Conservation (phyloP, 2,888 invertebrate species). For the Nebria salina region DNA sequence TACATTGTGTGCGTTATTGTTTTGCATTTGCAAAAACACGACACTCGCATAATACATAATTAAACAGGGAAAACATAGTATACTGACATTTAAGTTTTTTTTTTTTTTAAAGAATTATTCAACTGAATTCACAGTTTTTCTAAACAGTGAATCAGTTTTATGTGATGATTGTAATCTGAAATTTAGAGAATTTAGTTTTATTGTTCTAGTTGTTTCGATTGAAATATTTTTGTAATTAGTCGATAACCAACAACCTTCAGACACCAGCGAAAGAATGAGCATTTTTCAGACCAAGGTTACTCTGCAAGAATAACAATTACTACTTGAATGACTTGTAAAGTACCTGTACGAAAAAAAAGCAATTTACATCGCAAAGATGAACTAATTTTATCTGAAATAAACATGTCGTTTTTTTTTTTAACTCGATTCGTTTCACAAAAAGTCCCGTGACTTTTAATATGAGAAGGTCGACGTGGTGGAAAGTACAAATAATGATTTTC, state of each 20-base stretch:
- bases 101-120: background rate
- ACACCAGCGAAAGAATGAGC: slow-evolving; percentile 35
- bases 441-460: background rate
- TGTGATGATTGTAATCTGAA: background rate
- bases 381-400: background rate
- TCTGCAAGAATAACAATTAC: slow-evolving; percentile 23
- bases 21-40: background rate
- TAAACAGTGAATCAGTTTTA: background rate
- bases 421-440: background rate
- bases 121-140: background rate
- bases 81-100: background rate
- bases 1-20: background rate
- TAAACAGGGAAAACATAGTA: background rate
- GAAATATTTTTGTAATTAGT: slow-evolving; percentile 20
- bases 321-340: background rate
- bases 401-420: background rate
- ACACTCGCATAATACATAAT: background rate
- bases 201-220: background rate
- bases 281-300: slow-evolving; percentile 30
- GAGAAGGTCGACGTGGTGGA: background rate
- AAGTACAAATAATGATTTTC: background rate
- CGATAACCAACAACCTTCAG: slow-evolving; percentile 26
- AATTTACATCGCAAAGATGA: background rate
- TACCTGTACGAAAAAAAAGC: background rate
- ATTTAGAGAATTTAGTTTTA: background rate